Conservation (phyloP, 1,140 invertebrate genomes). For the Tyrophagus putrescentiae region DNA sequence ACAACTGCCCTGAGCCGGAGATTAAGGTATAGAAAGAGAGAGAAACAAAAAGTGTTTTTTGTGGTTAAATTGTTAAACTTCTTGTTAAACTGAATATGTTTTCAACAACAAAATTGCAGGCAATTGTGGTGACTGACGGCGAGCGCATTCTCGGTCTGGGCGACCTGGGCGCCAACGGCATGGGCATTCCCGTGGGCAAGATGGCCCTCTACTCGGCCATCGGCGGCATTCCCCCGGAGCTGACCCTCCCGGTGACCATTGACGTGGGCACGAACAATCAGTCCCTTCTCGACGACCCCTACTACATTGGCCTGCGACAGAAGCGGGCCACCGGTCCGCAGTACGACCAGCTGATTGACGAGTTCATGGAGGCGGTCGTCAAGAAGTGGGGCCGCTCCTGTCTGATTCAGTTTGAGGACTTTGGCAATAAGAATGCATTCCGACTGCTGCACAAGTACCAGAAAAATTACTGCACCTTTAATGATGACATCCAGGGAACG, state of each 20-base stretch:
- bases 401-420: slow-evolving; percentile 79
- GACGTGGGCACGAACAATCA: slow-evolving; percentile 87
- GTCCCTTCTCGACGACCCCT: slow-evolving; percentile 68
- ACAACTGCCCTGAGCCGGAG: slow-evolving; percentile 72
- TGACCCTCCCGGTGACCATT: slow-evolving; percentile 75
- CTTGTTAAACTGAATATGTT: slow-evolving; percentile 18
- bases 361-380: slow-evolving; percentile 92
- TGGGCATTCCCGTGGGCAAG: slow-evolving; percentile 92
- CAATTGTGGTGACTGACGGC: slow-evolving; percentile 86
- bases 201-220: slow-evolving; percentile 78
- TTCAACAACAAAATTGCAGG: slow-evolving; percentile 37
- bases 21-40: slow-evolving; percentile 42
- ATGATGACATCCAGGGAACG: slow-evolving; percentile 87
- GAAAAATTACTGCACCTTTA: slow-evolving; percentile 78
- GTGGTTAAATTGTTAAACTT: not conserved
- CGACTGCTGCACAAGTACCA: slow-evolving; percentile 73
- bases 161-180: slow-evolving; percentile 82
- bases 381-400: slow-evolving; percentile 43
- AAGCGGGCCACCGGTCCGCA: slow-evolving; percentile 63
- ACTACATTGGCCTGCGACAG: slow-evolving; percentile 85
- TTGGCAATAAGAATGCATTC: slow-evolving; percentile 84
- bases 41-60: slow-evolving; percentile 4
- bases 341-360: slow-evolving; percentile 91
- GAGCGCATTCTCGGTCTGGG: slow-evolving; percentile 85
- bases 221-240: slow-evolving; percentile 80